A percentile compares a stretch with the other conserved stretches of the same genome.
These are phyloP conservation scores for Nanorana parkeri DNA, from an alignment of 2,113 vertebrate genomes.

Conservation along the genomic window DNA sequence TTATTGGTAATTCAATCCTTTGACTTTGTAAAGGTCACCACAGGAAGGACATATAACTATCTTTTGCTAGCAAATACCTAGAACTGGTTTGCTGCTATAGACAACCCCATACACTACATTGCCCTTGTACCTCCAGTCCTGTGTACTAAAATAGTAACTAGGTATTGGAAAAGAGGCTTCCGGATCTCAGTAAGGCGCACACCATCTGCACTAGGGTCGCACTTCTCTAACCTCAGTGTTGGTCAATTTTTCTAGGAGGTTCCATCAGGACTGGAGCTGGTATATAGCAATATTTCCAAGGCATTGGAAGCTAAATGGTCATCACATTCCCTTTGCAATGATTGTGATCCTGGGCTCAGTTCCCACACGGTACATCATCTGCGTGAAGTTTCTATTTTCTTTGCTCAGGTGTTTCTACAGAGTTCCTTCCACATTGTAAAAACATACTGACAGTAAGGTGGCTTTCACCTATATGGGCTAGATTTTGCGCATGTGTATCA, in stretches of 20 bases:
- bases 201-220: not conserved
- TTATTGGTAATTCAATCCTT: too few species aligned
- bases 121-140: not conserved
- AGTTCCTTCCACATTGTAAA: too few species aligned
- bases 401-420: too few species aligned
- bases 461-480: too few species aligned
- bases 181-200: not conserved
- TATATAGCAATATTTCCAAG: not conserved
- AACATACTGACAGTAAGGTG: too few species aligned
- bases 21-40: too few species aligned
- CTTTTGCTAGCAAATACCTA: conserved; percentile 16
- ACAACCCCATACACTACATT: conserved; percentile 2
- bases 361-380: not conserved
- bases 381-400: too few species aligned
- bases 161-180: not conserved
- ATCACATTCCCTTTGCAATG: too few species aligned
- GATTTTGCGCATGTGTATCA: too few species aligned
- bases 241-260: conserved; percentile 42
- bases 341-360: not conserved
- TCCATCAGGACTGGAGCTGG: conserved; percentile 7
- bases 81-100: conserved; percentile 11
- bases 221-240: conserved; percentile 31
- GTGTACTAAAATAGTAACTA: not conserved
- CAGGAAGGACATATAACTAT: not conserved
- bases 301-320: too few species aligned